These are phyloP conservation scores for Dichetophora obliterata DNA, from an alignment of 2,888 invertebrate genomes.

Conservation along the genomic window DNA sequence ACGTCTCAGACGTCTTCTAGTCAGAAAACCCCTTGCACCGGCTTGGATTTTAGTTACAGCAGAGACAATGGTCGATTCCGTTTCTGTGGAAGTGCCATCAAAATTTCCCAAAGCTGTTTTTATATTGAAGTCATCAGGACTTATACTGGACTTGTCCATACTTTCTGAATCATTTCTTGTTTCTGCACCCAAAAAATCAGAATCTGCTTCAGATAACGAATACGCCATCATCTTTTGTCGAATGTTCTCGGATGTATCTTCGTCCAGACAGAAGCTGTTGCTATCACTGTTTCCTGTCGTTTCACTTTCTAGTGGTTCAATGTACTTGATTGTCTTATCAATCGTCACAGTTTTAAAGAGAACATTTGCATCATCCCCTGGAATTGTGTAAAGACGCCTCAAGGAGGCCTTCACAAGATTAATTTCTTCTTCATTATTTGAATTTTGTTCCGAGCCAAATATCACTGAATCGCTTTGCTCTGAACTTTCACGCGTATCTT, in stretches of 20 bases:
- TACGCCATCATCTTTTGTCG: constrained; percentile 65
- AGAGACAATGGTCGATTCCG: constrained; percentile 67
- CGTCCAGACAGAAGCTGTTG: constrained; percentile 52
- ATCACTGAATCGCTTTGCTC: constrained; percentile 61
- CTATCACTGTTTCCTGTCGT: constrained; percentile 49
- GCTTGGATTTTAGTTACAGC: constrained; percentile 68
- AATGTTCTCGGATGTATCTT: constrained; percentile 61
- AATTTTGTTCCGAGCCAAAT: constrained; percentile 47
- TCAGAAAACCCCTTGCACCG: constrained; percentile 63
- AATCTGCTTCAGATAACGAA: constrained; percentile 66
- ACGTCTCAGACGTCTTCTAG: constrained; percentile 59
- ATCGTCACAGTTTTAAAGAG: constrained; percentile 58
- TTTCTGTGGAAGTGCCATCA: constrained; percentile 64
- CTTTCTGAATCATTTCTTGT: constrained; percentile 32
- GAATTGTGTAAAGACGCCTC: constrained; percentile 57
- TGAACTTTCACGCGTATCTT: constrained; percentile 59
- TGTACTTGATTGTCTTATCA: constrained; percentile 52
- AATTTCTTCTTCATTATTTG: neutral
- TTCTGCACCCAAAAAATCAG: constrained; percentile 61
- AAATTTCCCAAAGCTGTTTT: constrained; percentile 62
- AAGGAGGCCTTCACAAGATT: constrained; percentile 50
- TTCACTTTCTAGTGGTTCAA: constrained; percentile 44
- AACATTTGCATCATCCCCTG: constrained; percentile 51
- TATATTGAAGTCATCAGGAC: constrained; percentile 61
- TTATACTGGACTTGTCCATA: constrained; percentile 34